A percentile compares a stretch with the other conserved stretches of the same genome.
Evolutionary conservation across 2,797 vertebrate species (phyloP).

Genomic region (Epinephelus malabaricus): DNA sequence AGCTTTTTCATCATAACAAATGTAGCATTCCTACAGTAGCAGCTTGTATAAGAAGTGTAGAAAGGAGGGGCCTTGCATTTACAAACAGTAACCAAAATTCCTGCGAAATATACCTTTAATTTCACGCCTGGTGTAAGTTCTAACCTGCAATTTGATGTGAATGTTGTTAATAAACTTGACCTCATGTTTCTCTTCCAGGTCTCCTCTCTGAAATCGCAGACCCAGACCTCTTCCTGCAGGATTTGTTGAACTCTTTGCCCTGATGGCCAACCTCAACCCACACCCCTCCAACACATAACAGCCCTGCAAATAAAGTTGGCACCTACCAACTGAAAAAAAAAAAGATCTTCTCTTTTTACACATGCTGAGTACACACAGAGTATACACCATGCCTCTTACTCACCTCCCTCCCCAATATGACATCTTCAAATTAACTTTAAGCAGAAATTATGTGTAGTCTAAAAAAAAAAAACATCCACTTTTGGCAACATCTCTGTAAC

Average conservation of each 20-base stretch:
- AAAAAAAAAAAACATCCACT: slow-evolving; percentile 70
- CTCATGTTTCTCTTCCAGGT: slow-evolving; percentile 81
- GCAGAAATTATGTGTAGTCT: slow-evolving; percentile 78
- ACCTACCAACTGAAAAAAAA: slow-evolving; percentile 60
- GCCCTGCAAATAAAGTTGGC: slow-evolving; percentile 59
- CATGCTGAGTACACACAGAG: slow-evolving; percentile 60
- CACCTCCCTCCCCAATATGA: slow-evolving; percentile 58
- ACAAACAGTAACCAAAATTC: no score
- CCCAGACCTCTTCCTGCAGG: slow-evolving; percentile 95
- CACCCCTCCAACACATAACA: slow-evolving; percentile 39
- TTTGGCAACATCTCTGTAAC: slow-evolving; percentile 75
- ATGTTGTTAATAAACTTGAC: neutral
- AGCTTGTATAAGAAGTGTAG: no score
- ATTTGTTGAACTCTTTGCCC: slow-evolving; percentile 96
- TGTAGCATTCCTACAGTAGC: no score
- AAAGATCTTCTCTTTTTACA: slow-evolving; percentile 50
- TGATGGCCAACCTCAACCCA: slow-evolving; percentile 81
- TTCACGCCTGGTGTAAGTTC: neutral
- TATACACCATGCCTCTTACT: slow-evolving; percentile 64
- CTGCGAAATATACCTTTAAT: neutral
- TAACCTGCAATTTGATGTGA: neutral
- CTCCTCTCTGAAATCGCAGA: slow-evolving; percentile 94
- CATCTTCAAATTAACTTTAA: slow-evolving; percentile 79
- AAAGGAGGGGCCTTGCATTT: no score
- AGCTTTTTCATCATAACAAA: no score